Evolutionary conservation across 2,888 invertebrate genomes (phyloP).

Genomic region (Heliconius erato): DNA sequence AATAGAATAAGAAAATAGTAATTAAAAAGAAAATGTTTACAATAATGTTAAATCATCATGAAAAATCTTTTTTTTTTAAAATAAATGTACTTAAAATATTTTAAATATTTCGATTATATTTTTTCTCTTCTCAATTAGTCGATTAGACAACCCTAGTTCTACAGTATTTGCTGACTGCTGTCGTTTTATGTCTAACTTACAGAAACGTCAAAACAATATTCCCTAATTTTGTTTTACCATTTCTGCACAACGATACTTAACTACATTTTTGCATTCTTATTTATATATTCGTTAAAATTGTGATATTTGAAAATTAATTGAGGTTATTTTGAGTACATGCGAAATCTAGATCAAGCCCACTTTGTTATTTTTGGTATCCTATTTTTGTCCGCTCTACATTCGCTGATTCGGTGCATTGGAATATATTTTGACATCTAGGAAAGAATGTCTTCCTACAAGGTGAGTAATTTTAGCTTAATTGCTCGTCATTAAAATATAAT

Average conservation of each 20-base stretch:
- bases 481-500: constrained; percentile 46
- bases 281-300: constrained; percentile 33
- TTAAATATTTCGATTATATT: not conserved
- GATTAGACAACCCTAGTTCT: not conserved
- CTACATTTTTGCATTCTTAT: constrained; percentile 52
- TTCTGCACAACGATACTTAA: constrained; percentile 60
- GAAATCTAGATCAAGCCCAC: constrained; percentile 50
- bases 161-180: constrained; percentile 1
- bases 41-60: not conserved
- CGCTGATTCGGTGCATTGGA: constrained; percentile 71
- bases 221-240: constrained; percentile 68
- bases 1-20: not conserved
- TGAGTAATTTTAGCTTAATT: constrained; percentile 60
- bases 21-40: not conserved
- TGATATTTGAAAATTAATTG: constrained; percentile 3
- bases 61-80: no score
- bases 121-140: not conserved
- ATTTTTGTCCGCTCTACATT: constrained; percentile 84
- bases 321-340: constrained; percentile 32
- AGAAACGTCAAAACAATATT: constrained; percentile 80
- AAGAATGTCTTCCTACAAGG: constrained; percentile 79
- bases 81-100: not conserved
- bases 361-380: constrained; percentile 82
- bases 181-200: constrained; percentile 21
- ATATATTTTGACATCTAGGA: constrained; percentile 82